phyloP scores from a whole-genome alignment of 1,140 invertebrate genomes.

The Lepidotrigona ventralis region DNA sequence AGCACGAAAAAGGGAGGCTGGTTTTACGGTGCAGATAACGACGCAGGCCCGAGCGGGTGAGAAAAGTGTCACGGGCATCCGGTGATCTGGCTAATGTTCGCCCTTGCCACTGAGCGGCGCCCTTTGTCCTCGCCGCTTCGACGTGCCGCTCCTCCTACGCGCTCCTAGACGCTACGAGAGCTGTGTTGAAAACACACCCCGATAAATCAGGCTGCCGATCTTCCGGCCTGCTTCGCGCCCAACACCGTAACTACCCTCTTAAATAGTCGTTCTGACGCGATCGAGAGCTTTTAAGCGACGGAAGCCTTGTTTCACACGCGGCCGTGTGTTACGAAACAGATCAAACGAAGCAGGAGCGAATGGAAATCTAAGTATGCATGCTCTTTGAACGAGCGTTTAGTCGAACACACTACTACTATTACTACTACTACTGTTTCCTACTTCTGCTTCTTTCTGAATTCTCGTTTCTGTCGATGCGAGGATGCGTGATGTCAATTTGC shows the following conservation, averaged over 20 bases:
- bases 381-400: neutral
- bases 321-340: neutral
- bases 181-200: conserved; percentile 64
- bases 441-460: too few species aligned
- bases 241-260: conserved; percentile 10
- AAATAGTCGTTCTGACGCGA: conserved; percentile 33
- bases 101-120: conserved; percentile 43
- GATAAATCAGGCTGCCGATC: conserved; percentile 64
- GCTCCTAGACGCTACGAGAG: conserved; percentile 64
- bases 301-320: neutral
- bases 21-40: conserved; percentile 55
- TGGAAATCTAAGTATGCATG: neutral
- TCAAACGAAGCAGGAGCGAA: neutral
- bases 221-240: conserved; percentile 12
- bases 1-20: neutral
- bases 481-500: too few species aligned
- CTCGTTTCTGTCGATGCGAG: too few species aligned
- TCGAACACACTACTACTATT: neutral
- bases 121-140: conserved; percentile 62
- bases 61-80: conserved; percentile 75
- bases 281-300: conserved; percentile 9
- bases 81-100: conserved; percentile 78
- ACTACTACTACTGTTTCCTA: too few species aligned
- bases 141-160: conserved; percentile 4
- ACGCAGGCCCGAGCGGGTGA: conserved; percentile 64